These are phyloP conservation scores for Bilobella aurantiaca DNA, from an alignment of 1,140 invertebrate species.

Conservation along the genomic window DNA sequence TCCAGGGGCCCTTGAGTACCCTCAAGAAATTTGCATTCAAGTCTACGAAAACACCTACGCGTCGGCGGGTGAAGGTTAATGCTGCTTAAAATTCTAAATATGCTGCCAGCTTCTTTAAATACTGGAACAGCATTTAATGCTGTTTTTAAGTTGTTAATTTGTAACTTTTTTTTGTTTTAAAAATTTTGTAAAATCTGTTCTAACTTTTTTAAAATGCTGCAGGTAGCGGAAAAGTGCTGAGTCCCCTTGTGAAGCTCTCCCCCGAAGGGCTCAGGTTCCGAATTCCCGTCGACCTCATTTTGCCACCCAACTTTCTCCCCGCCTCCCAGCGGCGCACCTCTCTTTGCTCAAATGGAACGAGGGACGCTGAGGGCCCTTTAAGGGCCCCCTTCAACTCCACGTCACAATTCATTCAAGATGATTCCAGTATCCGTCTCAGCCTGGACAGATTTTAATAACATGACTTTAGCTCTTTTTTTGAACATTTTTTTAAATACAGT, in stretches of 20 bases:
- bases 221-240: conserved; percentile 64
- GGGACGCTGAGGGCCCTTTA: background rate
- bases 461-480: no score
- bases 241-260: conserved; percentile 88
- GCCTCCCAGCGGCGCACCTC: background rate
- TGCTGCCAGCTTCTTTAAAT: no score
- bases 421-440: background rate
- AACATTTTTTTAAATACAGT: no score
- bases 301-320: conserved; percentile 45
- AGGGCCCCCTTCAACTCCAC: background rate
- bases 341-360: background rate
- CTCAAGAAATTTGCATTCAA: conserved; percentile 82
- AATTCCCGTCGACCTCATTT: conserved; percentile 66
- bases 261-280: conserved; percentile 80
- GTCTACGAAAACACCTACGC: background rate
- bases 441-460: background rate
- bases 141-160: background rate
- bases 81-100: no score
- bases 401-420: background rate
- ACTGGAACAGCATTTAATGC: background rate
- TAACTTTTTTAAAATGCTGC: background rate
- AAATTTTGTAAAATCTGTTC: background rate
- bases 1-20: conserved; percentile 58
- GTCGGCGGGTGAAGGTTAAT: background rate
- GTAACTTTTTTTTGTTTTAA: background rate